These are phyloP conservation scores for Papilio helenus DNA, from an alignment of 1,140 invertebrate genomes.

Conservation along the genomic window DNA sequence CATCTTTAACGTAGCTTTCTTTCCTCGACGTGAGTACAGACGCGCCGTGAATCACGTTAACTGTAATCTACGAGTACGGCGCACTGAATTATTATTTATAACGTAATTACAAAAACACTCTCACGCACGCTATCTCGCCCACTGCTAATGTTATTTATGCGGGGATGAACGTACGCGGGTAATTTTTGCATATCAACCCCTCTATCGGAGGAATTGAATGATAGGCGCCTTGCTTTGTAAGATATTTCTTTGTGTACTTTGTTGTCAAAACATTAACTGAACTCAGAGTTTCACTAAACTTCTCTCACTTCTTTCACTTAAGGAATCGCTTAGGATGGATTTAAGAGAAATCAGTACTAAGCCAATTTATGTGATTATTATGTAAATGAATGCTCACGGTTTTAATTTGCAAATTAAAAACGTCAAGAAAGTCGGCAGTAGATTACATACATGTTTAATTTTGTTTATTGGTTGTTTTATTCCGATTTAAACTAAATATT, in stretches of 20 bases:
- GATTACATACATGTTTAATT: too few species aligned
- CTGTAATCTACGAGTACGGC: slow-evolving; percentile 71
- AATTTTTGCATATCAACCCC: slow-evolving; percentile 78
- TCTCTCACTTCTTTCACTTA: too few species aligned
- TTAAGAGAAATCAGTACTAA: not conserved
- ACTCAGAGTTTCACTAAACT: too few species aligned
- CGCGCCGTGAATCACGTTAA: slow-evolving; percentile 70
- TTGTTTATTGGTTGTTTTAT: not conserved
- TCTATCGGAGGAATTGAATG: slow-evolving; percentile 75
- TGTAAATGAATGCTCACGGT: too few species aligned
- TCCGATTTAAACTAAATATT: not conserved
- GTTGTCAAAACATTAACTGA: not conserved
- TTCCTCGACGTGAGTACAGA: slow-evolving; percentile 38
- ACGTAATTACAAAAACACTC: slow-evolving; percentile 82
- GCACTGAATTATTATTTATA: slow-evolving; percentile 80
- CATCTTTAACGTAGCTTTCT: slow-evolving; percentile 41
- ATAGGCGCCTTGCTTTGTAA: slow-evolving; percentile 61
- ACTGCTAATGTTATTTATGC: slow-evolving; percentile 76
- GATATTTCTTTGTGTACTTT: slow-evolving; percentile 34
- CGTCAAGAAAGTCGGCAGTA: too few species aligned
- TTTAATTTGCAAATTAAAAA: too few species aligned
- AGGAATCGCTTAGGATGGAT: too few species aligned
- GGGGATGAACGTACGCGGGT: slow-evolving; percentile 73
- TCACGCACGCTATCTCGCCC: slow-evolving; percentile 68
- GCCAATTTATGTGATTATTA: too few species aligned